These are phyloP conservation scores for Agrochola lota DNA, from an alignment of 2,888 invertebrate genomes.

Conservation along the genomic window DNA sequence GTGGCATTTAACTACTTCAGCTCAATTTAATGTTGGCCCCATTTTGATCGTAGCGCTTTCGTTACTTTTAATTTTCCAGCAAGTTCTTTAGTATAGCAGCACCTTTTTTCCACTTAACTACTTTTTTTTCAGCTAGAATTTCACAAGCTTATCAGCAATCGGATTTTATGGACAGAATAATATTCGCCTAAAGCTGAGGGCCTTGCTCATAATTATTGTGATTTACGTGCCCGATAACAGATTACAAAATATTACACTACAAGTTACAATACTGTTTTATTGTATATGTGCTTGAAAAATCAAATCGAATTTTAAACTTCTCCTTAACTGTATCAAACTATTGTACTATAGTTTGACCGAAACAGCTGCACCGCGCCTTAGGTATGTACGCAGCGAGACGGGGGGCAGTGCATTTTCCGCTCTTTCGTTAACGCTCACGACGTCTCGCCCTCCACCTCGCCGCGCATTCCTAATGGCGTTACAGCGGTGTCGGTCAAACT, in stretches of 20 bases:
- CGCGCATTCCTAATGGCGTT: no score
- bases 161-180: neutral
- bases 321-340: neutral
- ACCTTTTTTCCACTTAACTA: neutral
- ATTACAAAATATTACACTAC: slow-evolving; percentile 4
- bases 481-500: no score
- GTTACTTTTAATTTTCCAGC: neutral
- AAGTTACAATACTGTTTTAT: neutral
- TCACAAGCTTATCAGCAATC: neutral
- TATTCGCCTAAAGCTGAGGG: neutral
- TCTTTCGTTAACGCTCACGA: no score
- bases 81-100: neutral
- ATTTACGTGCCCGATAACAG: slow-evolving; percentile 2
- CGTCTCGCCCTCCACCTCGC: no score
- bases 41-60: neutral
- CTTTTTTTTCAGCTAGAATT: neutral
- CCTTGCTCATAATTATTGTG: neutral
- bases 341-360: neutral
- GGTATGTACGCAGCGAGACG: no score
- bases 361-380: no score
- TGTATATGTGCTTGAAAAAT: neutral
- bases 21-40: neutral
- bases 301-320: neutral
- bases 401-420: no score
- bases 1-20: neutral